These are phyloP conservation scores for Epistrophe eligans DNA, from an alignment of 2,888 invertebrate genomes.

Conservation along the genomic window DNA sequence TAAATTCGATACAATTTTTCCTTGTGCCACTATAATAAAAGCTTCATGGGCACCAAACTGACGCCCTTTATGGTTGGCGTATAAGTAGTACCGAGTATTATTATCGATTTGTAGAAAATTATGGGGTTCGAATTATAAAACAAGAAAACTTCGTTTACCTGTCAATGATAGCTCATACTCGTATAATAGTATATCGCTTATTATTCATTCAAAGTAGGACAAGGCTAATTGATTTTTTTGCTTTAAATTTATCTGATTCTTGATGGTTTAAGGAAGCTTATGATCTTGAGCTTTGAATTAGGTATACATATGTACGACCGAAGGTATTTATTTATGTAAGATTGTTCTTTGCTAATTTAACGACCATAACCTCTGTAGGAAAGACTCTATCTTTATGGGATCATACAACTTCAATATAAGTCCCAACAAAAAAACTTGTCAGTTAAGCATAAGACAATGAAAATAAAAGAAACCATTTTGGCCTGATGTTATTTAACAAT, in stretches of 20 bases:
- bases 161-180: slow-evolving; percentile 1
- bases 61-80: not conserved
- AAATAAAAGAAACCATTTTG: no score
- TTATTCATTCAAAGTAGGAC: not conserved
- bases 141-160: slow-evolving; percentile 9
- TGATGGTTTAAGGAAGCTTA: not conserved
- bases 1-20: slow-evolving; percentile 7
- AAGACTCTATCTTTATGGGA: no score
- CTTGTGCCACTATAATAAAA: slow-evolving; percentile 28
- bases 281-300: not conserved
- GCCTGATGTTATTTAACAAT: no score
- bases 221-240: slow-evolving; percentile 7
- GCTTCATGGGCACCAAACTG: slow-evolving; percentile 2
- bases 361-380: no score
- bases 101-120: slow-evolving; percentile 32
- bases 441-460: no score
- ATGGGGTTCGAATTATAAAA: not conserved
- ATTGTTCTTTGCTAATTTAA: no score
- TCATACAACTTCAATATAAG: no score
- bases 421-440: no score
- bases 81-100: not conserved
- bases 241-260: not conserved
- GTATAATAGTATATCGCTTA: not conserved
- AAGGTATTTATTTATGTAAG: no score
- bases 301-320: no score